These are phyloP conservation scores for Agriopis marginaria DNA, from an alignment of 2,888 invertebrate genomes.

Conservation along the genomic window DNA sequence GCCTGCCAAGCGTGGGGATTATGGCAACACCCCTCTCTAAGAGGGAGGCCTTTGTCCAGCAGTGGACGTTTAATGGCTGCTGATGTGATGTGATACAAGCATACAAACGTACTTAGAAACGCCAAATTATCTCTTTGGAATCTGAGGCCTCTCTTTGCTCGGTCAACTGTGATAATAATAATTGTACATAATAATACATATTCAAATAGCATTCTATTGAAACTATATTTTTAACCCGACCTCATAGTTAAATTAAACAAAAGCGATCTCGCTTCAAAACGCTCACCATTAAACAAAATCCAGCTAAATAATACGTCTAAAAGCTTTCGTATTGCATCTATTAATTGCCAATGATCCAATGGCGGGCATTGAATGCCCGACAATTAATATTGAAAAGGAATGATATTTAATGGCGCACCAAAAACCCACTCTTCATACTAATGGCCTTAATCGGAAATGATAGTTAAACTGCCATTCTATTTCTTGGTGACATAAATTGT, in stretches of 20 bases:
- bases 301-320: conserved; percentile 45
- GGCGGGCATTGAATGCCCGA: neutral
- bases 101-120: no score
- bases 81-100: no score
- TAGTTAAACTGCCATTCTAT: no score
- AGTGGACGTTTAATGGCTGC: no score
- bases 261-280: conserved; percentile 17
- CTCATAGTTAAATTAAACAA: neutral
- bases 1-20: no score
- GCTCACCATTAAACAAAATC: conserved; percentile 31
- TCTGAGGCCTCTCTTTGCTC: no score
- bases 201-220: neutral
- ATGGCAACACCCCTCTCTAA: no score
- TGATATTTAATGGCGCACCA: neutral
- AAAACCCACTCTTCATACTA: neutral
- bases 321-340: conserved; percentile 43
- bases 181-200: no score
- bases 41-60: no score
- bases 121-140: no score
- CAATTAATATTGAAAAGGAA: conserved; percentile 57
- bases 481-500: no score
- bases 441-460: neutral
- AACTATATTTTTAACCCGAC: neutral
- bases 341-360: conserved; percentile 19
- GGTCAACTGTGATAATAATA: no score